Evolutionary conservation across 2,113 vertebrate genomes (phyloP).

Genomic region (Odontesthes bonariensis): DNA sequence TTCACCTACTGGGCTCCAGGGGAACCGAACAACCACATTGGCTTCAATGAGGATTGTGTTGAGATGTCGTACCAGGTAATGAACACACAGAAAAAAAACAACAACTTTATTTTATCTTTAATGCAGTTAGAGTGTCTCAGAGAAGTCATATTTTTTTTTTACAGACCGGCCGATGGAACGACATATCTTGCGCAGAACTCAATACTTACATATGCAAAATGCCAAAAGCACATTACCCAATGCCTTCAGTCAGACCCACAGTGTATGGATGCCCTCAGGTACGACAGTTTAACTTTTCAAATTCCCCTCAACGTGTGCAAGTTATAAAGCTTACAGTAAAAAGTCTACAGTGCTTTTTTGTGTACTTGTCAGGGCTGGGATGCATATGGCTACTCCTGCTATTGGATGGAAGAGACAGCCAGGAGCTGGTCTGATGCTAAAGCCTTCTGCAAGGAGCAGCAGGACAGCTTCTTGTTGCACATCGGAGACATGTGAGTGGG

Average conservation of each 20-base stretch:
- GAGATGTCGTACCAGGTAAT: slow-evolving; percentile 79
- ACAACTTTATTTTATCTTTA: not conserved
- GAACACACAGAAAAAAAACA: not conserved
- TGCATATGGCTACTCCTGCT: slow-evolving; percentile 81
- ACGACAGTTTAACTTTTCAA: not conserved
- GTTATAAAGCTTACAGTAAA: no score
- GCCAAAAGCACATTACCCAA: slow-evolving; percentile 81
- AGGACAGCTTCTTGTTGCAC: slow-evolving; percentile 74
- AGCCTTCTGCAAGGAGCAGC: slow-evolving; percentile 69
- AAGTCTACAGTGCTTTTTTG: not conserved
- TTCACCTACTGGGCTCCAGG: slow-evolving; percentile 85
- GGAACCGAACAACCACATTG: slow-evolving; percentile 81
- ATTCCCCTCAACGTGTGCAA: not conserved
- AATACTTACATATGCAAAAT: slow-evolving; percentile 84
- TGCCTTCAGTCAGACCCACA: slow-evolving; percentile 79
- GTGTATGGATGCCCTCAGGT: slow-evolving; percentile 82
- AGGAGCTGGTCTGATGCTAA: slow-evolving; percentile 78
- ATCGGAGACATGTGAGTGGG: slow-evolving; percentile 79
- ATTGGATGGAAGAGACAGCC: slow-evolving; percentile 79
- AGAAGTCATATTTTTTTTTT: not conserved
- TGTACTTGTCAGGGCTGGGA: slow-evolving; percentile 79
- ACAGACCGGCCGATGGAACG: slow-evolving; percentile 83
- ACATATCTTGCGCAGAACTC: slow-evolving; percentile 78
- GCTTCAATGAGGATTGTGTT: slow-evolving; percentile 82
- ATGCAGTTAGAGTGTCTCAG: not conserved